Percentiles rank a stretch among this genome's conserved stretches.
phyloP scores from a whole-genome alignment of 1,140 invertebrate genomes.

The Cyclargus thomasi region DNA sequence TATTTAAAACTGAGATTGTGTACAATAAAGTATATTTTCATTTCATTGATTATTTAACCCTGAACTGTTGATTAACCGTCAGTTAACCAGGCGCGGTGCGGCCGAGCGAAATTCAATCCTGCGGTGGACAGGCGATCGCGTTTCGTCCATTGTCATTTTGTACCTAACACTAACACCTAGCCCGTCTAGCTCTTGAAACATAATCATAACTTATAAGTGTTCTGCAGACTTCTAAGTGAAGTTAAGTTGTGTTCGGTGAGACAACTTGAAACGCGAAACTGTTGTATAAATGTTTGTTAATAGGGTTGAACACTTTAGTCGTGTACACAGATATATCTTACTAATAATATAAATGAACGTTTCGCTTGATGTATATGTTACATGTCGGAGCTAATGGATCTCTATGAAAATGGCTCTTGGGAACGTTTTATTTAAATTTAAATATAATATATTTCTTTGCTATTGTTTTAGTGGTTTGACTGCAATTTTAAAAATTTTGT shows the following conservation, averaged over 20 bases:
- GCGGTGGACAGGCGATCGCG: slow-evolving; percentile 22
- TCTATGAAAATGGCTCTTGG: too few relatives aligned
- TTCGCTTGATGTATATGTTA: background rate
- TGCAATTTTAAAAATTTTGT: too few relatives aligned
- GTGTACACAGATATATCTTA: slow-evolving; percentile 1
- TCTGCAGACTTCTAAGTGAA: slow-evolving; percentile 3
- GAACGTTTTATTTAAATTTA: too few relatives aligned
- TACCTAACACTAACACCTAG: slow-evolving; percentile 8
- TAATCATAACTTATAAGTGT: slow-evolving; percentile 14
- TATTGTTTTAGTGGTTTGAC: too few relatives aligned
- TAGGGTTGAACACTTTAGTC: background rate
- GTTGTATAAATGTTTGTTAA: slow-evolving; percentile 2
- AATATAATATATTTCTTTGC: too few relatives aligned
- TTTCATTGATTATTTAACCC: background rate
- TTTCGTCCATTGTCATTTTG: slow-evolving; percentile 28
- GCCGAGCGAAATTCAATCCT: background rate
- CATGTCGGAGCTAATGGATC: background rate
- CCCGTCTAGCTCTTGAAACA: background rate
- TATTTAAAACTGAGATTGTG: too few relatives aligned
- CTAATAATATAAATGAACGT: background rate
- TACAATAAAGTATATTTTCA: too few relatives aligned
- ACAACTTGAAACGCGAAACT: slow-evolving; percentile 4
- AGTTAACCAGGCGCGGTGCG: background rate
- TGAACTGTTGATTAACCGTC: background rate
- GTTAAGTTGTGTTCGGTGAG: slow-evolving; percentile 11